Conservation (phyloP, 2,797 vertebrate species). For the Chanos chanos region DNA sequence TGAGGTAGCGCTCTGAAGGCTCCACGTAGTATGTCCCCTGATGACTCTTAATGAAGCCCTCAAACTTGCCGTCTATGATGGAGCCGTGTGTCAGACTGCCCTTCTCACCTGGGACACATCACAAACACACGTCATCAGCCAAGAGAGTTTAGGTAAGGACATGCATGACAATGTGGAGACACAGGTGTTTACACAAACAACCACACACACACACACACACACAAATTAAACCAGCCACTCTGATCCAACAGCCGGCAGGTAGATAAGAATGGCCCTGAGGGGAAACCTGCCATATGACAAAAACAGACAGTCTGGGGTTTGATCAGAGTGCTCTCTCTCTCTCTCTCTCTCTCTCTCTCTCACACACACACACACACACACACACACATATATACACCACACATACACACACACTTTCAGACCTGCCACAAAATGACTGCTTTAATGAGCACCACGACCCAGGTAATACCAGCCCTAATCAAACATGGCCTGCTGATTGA, state of each 20-base stretch:
- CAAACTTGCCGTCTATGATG: constrained; percentile 89
- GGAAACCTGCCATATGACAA: not conserved
- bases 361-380: not conserved
- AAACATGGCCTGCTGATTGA: constrained; percentile 3
- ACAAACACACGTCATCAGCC: not conserved
- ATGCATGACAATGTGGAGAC: not conserved
- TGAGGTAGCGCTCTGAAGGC: constrained; percentile 90
- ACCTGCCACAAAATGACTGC: constrained; percentile 4
- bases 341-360: not conserved
- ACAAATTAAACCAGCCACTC: not conserved
- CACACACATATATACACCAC: not conserved
- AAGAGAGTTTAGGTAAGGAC: constrained; percentile 3
- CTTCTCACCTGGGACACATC: constrained; percentile 80
- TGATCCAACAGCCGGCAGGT: not conserved
- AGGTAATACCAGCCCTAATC: constrained; percentile 20
- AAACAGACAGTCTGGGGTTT: not conserved
- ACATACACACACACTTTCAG: constrained; percentile 29
- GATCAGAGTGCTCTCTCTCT: not conserved
- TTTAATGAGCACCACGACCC: constrained; percentile 27
- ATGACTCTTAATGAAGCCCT: constrained; percentile 91
- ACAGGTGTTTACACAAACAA: not conserved
- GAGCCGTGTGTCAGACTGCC: constrained; percentile 90
- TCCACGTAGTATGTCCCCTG: constrained; percentile 93
- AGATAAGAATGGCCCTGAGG: too few species aligned
- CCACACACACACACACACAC: constrained; percentile 1